Evolutionary conservation across 2,113 vertebrate genomes (phyloP).

Genomic region (Malurus cyaneus): DNA sequence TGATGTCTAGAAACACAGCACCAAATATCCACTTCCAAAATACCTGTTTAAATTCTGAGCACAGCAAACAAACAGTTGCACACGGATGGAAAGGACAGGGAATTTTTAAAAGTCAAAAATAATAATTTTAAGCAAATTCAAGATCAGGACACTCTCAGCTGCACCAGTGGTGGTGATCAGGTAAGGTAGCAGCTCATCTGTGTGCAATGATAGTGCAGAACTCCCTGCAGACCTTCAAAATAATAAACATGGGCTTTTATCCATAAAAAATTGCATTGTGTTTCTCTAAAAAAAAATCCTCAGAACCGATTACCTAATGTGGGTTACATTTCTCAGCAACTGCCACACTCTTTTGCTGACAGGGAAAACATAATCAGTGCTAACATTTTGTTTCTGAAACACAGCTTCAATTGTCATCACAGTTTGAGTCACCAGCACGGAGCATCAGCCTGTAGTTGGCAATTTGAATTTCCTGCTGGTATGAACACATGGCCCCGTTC

Average conservation of each 20-base stretch:
- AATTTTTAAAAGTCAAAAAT: background rate
- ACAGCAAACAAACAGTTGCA: background rate
- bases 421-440: constrained; percentile 1
- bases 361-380: background rate
- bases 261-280: background rate
- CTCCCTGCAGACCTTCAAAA: background rate
- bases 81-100: background rate
- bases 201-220: accelerated
- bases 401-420: constrained; percentile 7
- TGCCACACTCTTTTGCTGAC: background rate
- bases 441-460: background rate
- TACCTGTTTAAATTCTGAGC: background rate
- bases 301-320: background rate
- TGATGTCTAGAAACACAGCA: background rate
- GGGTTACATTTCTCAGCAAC: background rate
- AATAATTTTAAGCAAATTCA: background rate
- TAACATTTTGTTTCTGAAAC: background rate
- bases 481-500: background rate
- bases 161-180: background rate
- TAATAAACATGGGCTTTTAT: background rate
- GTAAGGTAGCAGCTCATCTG: accelerated
- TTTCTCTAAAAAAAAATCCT: background rate
- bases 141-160: background rate
- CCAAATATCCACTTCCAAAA: background rate
- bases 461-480: background rate